These are phyloP conservation scores for Hyles vespertilio DNA, from an alignment of 1,140 invertebrate species.

Conservation along the genomic window DNA sequence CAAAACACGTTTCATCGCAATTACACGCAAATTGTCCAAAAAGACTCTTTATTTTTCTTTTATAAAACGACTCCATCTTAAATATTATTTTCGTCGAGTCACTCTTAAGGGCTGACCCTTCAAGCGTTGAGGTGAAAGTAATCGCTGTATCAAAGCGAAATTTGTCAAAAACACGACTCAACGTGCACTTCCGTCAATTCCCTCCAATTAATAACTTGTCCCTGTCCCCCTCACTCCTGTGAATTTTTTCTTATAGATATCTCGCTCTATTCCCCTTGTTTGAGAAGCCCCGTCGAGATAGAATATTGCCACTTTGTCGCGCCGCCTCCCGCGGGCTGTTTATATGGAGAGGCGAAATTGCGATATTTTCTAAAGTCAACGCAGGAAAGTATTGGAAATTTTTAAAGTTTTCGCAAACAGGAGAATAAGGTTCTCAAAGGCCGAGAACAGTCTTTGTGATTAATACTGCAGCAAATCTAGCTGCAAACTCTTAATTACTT, in stretches of 20 bases:
- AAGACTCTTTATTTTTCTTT: conserved; percentile 10
- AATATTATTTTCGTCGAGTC: conserved; percentile 46
- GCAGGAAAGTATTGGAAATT: conserved; percentile 54
- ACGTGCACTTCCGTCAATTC: conserved; percentile 71
- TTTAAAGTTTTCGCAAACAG: conserved; percentile 38
- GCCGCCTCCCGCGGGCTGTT: conserved; percentile 58
- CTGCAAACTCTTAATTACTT: too few relatives aligned
- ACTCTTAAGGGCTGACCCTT: conserved; percentile 47
- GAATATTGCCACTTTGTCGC: conserved; percentile 74
- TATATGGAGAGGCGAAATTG: conserved; percentile 55
- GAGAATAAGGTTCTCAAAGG: not conserved
- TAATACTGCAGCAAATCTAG: too few relatives aligned
- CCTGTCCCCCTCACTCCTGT: conserved; percentile 33
- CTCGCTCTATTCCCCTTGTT: conserved; percentile 61
- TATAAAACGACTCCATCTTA: conserved; percentile 23
- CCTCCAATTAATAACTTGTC: conserved; percentile 69
- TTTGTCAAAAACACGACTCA: conserved; percentile 73
- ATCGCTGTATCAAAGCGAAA: conserved; percentile 73
- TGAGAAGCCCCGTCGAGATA: conserved; percentile 69
- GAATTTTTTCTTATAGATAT: conserved; percentile 27
- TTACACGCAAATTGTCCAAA: conserved; percentile 5
- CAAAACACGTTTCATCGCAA: conserved; percentile 5
- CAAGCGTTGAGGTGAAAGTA: conserved; percentile 68
- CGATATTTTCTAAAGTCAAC: conserved; percentile 58
- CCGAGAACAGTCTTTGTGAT: not conserved